These are phyloP conservation scores for Eulemur macaco DNA, from an alignment of 2,113 vertebrate species.

Conservation along the genomic window DNA sequence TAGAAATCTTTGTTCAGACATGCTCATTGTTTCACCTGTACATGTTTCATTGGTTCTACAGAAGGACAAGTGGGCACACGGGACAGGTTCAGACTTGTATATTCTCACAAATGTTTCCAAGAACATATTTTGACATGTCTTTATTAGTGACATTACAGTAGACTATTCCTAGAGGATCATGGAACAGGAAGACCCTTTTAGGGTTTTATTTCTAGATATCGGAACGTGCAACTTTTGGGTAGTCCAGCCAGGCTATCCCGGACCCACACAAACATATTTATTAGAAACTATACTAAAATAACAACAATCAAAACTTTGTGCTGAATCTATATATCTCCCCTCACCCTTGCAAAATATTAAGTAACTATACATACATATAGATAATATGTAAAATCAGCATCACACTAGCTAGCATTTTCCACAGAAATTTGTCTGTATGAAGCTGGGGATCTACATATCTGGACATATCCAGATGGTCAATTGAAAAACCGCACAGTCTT, in stretches of 20 bases:
- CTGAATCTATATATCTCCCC: not conserved
- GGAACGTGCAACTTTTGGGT: not conserved
- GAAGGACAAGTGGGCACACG: not conserved
- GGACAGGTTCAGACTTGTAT: constrained; percentile 50
- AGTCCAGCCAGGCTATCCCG: not conserved
- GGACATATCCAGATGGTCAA: not conserved
- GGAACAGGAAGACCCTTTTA: not conserved
- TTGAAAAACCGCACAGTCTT: not conserved
- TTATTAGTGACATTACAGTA: not conserved
- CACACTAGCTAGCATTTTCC: not conserved
- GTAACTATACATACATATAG: not conserved
- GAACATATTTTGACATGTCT: not conserved
- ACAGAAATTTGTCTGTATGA: not conserved
- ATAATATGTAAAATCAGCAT: not conserved
- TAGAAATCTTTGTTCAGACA: not conserved
- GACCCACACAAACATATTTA: not conserved
- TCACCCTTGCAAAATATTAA: not conserved
- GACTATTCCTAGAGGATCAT: not conserved
- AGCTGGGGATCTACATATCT: not conserved
- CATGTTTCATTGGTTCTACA: not conserved
- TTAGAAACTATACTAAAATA: not conserved
- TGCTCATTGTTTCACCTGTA: not conserved
- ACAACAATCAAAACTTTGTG: not conserved
- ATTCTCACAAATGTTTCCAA: constrained; percentile 45
- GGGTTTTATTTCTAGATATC: not conserved